Evolutionary conservation across 2,888 invertebrate species (phyloP).

Genomic region (Dusona sp.): DNA sequence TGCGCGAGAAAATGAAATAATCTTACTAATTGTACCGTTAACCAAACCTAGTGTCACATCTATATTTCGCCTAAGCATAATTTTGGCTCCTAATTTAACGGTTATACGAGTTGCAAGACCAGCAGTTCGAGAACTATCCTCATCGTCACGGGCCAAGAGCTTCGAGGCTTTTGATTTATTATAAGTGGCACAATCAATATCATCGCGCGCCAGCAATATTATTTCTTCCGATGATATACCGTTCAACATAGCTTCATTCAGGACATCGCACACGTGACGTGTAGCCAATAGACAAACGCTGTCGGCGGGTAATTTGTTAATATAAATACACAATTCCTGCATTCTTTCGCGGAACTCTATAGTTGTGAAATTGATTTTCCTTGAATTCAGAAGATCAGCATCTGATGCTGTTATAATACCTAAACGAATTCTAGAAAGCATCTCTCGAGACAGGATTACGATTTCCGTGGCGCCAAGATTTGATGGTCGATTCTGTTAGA

Average conservation of each 20-base stretch:
- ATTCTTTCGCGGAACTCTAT: constrained; percentile 58
- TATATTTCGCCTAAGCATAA: not conserved
- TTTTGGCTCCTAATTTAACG: not conserved
- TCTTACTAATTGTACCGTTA: no score
- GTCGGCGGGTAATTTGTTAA: constrained; percentile 71
- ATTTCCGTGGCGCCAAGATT: no score
- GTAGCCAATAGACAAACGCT: constrained; percentile 72
- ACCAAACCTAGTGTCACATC: no score
- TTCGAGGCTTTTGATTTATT: constrained; percentile 58
- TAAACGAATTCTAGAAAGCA: constrained; percentile 61
- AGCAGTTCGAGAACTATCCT: not conserved
- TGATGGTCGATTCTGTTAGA: no score
- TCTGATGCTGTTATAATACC: constrained; percentile 31
- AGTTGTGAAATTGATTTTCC: constrained; percentile 31
- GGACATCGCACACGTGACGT: constrained; percentile 66
- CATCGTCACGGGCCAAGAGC: constrained; percentile 57
- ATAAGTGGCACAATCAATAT: constrained; percentile 58
- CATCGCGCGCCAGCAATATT: constrained; percentile 67
- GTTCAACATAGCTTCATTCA: constrained; percentile 70
- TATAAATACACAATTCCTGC: constrained; percentile 70
- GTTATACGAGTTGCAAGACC: not conserved
- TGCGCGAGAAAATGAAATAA: constrained; percentile 38
- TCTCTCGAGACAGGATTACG: no score
- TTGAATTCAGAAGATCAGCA: constrained; percentile 27
- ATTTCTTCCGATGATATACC: constrained; percentile 64